Conservation (phyloP, 2,113 vertebrate genomes). For the Datnioides undecimradiatus region DNA sequence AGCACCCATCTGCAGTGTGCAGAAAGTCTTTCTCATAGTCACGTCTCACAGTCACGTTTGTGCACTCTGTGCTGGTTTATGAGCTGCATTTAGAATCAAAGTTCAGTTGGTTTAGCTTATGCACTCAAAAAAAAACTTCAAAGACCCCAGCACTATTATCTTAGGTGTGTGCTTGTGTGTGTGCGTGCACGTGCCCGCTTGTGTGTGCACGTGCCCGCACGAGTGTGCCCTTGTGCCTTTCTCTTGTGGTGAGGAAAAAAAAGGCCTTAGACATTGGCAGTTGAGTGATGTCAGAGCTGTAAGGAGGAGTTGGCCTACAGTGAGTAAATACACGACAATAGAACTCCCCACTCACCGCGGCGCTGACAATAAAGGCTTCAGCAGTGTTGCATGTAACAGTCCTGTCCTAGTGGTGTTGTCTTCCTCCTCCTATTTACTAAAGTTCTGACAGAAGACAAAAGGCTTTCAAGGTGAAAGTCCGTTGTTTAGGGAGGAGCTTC, state of each 20-base stretch:
- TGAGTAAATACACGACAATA: slow-evolving; percentile 27
- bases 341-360: background rate
- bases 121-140: no score
- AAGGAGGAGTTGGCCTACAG: background rate
- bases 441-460: background rate
- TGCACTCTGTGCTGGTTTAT: background rate
- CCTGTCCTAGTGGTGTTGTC: background rate
- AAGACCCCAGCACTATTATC: no score
- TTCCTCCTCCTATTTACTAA: background rate
- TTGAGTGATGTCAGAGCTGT: background rate
- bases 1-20: background rate
- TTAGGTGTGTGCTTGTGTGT: no score
- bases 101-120: background rate
- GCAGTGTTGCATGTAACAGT: background rate
- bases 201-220: no score
- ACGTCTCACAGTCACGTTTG: no score
- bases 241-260: background rate
- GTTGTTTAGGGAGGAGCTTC: background rate
- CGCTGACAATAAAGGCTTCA: background rate
- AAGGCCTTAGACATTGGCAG: background rate
- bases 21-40: background rate
- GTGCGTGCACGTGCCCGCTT: background rate
- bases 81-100: slow-evolving; percentile 3
- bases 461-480: background rate
- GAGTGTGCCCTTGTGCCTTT: no score